Evolutionary conservation across 2,888 invertebrate genomes (phyloP), one percentile per base, ranked within the genome.

Genomic region (Scrobipalpa atriplicella): DNA sequence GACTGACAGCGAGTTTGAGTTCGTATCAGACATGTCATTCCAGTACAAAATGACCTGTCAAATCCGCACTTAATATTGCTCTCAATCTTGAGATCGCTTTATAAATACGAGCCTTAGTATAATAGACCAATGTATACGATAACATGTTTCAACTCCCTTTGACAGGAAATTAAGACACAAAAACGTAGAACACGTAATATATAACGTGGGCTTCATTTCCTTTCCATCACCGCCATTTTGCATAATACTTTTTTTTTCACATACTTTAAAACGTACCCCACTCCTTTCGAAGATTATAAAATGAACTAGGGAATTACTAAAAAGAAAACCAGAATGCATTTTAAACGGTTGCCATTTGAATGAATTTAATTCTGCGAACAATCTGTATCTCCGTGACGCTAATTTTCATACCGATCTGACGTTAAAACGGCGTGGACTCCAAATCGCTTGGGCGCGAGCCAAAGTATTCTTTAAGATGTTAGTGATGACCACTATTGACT

Each of bases 351-450:
- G 29, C 54, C n/a, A 47, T 52, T 2, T 52, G 8, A 52, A 52
- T 52, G 18, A 52, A 19, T 21, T 52, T 29, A 58, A 38, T 38
- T 58, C 58, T n/a, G 13, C 13, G 38, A 38, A 36, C 62, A 29
- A 51, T 62, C 36, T 62, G 51, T 51, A 47, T 29, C 43, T n/a
- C 51, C 6, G 3, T n/a, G 3, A 19, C 21, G 47, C 63, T 47
- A 47, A 63, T 63, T 66, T 56, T 63, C 66, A 66, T 66, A 54
- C 47, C 63, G 5, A n/a, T 16, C 7, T 63, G 66, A 66, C 66
- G 47, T 43, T 66, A 47, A 66, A 19, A n/a, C 18, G 36, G 43
- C 19, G 56, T 43, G 21, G 47, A 19, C 47, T 36, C 63, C 41
- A 41, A 54, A 66, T 29, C 21, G 36, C n/a, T 58, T 66, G 66